These are phyloP conservation scores for Lerema accius DNA, from an alignment of 1,140 invertebrate genomes.

Conservation along the genomic window DNA sequence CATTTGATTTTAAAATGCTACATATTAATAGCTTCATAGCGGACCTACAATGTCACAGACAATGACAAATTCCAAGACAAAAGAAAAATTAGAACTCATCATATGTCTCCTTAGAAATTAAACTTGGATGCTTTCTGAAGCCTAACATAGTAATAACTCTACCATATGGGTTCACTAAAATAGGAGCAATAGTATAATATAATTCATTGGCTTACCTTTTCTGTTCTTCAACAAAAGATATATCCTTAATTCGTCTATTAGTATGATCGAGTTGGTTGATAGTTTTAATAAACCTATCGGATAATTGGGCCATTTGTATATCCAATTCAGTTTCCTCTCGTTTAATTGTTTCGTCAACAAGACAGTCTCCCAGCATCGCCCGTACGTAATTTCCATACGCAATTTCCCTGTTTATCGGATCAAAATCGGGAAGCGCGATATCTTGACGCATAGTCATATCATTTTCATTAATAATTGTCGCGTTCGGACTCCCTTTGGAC, in stretches of 20 bases:
- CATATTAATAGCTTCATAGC: too few species aligned
- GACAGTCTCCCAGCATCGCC: slow-evolving; percentile 61
- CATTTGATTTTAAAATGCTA: too few species aligned
- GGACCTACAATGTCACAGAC: too few species aligned
- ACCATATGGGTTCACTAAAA: too few species aligned
- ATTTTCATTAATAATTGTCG: slow-evolving; percentile 39
- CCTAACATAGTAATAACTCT: too few species aligned
- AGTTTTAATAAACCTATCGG: slow-evolving; percentile 65
- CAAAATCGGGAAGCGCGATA: slow-evolving; percentile 47
- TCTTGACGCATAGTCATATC: slow-evolving; percentile 56
- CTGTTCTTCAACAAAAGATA: slow-evolving; percentile 73
- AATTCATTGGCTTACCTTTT: slow-evolving; percentile 74
- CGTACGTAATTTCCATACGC: slow-evolving; percentile 64
- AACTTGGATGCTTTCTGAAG: too few species aligned
- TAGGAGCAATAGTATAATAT: too few species aligned
- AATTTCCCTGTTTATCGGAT: slow-evolving; percentile 50
- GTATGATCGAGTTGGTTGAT: slow-evolving; percentile 68
- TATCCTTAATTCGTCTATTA: slow-evolving; percentile 61
- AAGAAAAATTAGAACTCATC: too few species aligned
- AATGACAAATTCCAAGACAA: too few species aligned
- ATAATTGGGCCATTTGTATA: slow-evolving; percentile 64
- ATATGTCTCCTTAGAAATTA: too few species aligned
- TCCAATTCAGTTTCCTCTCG: slow-evolving; percentile 67
- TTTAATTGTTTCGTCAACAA: slow-evolving; percentile 68
- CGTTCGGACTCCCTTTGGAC: slow-evolving; percentile 32